A percentile compares a stretch with the other conserved stretches of the same genome.
Conservation (phyloP, 2,113 vertebrate genomes). For the Helogale parvula region DNA sequence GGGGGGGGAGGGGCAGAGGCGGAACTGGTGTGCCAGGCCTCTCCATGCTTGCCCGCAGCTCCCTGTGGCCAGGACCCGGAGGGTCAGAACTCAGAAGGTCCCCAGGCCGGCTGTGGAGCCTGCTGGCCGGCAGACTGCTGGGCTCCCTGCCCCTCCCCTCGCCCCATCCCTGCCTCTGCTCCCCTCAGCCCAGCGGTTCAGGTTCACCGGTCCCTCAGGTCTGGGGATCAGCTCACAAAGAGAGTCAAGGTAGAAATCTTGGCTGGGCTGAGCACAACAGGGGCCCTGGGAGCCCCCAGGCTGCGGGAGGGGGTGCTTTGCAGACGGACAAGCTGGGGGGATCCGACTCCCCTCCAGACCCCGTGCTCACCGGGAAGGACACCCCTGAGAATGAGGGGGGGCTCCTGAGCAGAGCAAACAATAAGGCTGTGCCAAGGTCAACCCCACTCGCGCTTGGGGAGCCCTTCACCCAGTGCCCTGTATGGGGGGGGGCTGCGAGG, state of each 20-base stretch:
- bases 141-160: fast-evolving
- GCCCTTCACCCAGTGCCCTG: not conserved
- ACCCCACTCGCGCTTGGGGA: not conserved
- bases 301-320: not conserved
- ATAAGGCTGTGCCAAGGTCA: fast-evolving
- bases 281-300: not conserved
- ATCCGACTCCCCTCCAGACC: not conserved
- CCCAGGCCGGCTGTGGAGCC: not conserved
- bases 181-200: not conserved
- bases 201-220: not conserved
- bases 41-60: fast-evolving
- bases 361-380: not conserved
- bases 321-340: not conserved
- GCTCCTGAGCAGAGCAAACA: not conserved
- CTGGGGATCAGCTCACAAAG: not conserved
- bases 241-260: not conserved
- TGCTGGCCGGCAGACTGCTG: no score
- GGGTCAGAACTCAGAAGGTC: no score
- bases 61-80: not conserved
- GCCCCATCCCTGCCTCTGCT: fast-evolving
- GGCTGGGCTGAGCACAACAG: not conserved
- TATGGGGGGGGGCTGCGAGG: not conserved
- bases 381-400: fast-evolving
- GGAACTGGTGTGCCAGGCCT: not conserved
- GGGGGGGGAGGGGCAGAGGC: fast-evolving